A percentile compares a stretch with the other conserved stretches of the same genome.
These are phyloP conservation scores for Patiria pectinifera DNA, from an alignment of 53 echinoderm and acorn worm species.

Conservation along the genomic window DNA sequence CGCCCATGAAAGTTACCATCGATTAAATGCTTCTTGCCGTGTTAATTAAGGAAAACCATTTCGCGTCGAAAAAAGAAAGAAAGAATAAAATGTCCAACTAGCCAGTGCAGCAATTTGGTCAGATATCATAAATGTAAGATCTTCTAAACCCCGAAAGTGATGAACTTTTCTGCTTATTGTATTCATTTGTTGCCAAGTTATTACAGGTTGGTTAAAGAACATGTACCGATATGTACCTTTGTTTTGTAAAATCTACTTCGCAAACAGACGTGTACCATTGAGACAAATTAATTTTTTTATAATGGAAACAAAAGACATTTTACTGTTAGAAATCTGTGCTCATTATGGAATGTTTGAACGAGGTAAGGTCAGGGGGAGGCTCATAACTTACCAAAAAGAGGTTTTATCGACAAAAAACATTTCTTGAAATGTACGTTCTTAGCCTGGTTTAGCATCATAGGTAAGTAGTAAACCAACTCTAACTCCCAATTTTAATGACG, in stretches of 20 bases:
- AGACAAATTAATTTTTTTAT: not conserved
- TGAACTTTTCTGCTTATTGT: not conserved
- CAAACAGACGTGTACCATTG: not conserved
- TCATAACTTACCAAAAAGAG: not conserved
- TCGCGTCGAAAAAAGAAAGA: not conserved
- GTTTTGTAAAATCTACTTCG: not conserved
- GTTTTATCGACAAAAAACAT: not conserved
- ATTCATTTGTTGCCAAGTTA: not conserved
- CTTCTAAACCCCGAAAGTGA: not conserved
- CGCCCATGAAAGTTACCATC: not conserved
- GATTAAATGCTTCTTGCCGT: not conserved
- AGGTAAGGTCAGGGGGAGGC: slow-evolving; percentile 24
- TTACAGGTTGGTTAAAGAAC: not conserved
- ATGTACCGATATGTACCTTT: not conserved
- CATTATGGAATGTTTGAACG: slow-evolving; percentile 24
- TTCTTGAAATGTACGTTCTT: not conserved
- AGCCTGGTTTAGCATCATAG: no score
- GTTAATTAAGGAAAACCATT: not conserved
- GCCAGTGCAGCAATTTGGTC: not conserved
- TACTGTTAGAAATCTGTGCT: slow-evolving; percentile 57
- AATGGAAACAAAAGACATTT: not conserved
- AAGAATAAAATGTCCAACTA: not conserved
- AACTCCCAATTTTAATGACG: no score
- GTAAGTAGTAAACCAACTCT: no score
- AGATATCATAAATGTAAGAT: no score